These are phyloP conservation scores for Xylocopa sonorina DNA, from an alignment of 1,140 invertebrate species.

Conservation along the genomic window DNA sequence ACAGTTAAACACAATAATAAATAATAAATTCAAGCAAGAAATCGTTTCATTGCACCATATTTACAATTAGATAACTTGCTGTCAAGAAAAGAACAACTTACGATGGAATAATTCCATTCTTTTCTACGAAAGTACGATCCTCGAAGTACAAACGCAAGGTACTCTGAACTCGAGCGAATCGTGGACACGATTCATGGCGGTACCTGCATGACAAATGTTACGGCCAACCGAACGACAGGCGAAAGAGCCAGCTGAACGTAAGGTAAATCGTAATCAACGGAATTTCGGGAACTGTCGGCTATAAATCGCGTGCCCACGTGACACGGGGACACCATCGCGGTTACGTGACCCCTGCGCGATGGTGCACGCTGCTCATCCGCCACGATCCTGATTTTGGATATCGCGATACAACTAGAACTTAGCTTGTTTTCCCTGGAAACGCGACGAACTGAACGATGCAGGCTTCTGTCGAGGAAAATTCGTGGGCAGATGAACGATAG, in stretches of 20 bases:
- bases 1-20: too few species aligned
- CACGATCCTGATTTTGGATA: too few species aligned
- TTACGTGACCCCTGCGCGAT: slow-evolving; percentile 5
- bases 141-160: too few species aligned
- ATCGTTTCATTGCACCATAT: too few species aligned
- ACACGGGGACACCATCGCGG: neutral
- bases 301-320: slow-evolving; percentile 26
- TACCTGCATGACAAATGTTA: slow-evolving; percentile 3
- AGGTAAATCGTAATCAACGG: slow-evolving; percentile 28
- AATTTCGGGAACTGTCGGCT: slow-evolving; percentile 26
- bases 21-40: too few species aligned
- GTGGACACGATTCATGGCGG: neutral
- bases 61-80: too few species aligned
- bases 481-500: neutral
- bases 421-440: neutral
- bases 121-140: too few species aligned
- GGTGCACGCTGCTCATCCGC: too few species aligned
- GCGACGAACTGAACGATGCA: neutral
- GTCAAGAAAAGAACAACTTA: too few species aligned
- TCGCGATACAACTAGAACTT: slow-evolving; percentile 8
- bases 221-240: neutral
- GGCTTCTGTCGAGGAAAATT: neutral
- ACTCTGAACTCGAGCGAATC: too few species aligned
- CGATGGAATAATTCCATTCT: too few species aligned
- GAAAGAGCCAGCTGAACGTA: slow-evolving; percentile 12